These are phyloP conservation scores for Myopa testacea DNA, from an alignment of 2,888 invertebrate genomes.

Conservation along the genomic window DNA sequence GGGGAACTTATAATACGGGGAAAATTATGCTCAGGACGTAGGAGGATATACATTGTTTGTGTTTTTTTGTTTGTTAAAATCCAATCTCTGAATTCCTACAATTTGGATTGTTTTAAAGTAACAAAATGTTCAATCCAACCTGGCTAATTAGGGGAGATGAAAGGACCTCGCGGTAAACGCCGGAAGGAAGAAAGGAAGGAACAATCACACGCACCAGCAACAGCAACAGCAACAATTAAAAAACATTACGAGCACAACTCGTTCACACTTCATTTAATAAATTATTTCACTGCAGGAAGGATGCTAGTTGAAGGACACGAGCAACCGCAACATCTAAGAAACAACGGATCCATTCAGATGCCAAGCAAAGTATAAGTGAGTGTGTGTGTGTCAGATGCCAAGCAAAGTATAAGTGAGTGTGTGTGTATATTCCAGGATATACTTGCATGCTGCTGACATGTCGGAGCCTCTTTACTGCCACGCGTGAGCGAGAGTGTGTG, in stretches of 20 bases:
- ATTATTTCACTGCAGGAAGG: background rate
- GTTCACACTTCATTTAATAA: constrained; percentile 50
- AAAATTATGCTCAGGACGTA: no score
- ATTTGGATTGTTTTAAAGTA: no score
- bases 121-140: no score
- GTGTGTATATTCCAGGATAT: background rate
- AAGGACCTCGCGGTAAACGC: no score
- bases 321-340: background rate
- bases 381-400: background rate
- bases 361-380: background rate
- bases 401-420: background rate
- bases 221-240: constrained; percentile 43
- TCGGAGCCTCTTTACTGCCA: background rate
- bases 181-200: no score
- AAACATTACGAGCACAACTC: constrained; percentile 46
- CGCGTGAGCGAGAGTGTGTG: background rate
- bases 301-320: background rate
- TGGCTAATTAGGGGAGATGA: no score
- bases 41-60: no score
- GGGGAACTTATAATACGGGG: no score
- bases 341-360: background rate
- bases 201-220: background rate
- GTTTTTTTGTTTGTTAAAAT: no score
- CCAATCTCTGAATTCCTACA: no score
- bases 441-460: constrained; percentile 17